Percentiles rank a stretch among this genome's conserved stretches.
These are phyloP conservation scores for Stegastes partitus DNA, from an alignment of 2,113 vertebrate species.

Conservation along the genomic window DNA sequence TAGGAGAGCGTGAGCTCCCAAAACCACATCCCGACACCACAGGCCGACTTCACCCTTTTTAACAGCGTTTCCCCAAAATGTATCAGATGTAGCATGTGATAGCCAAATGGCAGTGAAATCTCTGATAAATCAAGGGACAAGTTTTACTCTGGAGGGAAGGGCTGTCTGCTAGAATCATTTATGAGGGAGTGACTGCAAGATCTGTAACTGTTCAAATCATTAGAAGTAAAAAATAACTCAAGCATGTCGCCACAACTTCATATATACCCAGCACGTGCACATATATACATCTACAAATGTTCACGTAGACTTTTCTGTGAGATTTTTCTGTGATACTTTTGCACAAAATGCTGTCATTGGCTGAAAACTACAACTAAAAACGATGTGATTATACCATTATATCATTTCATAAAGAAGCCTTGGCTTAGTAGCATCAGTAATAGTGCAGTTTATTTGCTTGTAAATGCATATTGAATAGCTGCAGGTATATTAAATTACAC, in stretches of 20 bases:
- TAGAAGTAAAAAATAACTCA: slow-evolving; percentile 58
- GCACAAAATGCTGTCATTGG: too few species aligned
- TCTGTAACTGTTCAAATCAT: slow-evolving; percentile 58
- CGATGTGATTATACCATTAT: too few species aligned
- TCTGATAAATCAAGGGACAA: slow-evolving; percentile 65
- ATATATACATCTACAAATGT: neutral
- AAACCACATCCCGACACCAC: slow-evolving; percentile 75
- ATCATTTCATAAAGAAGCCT: too few species aligned
- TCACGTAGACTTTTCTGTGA: neutral
- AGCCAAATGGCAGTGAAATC: slow-evolving; percentile 59
- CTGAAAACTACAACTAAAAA: too few species aligned
- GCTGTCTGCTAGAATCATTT: slow-evolving; percentile 71
- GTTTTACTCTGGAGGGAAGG: slow-evolving; percentile 45
- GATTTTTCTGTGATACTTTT: too few species aligned
- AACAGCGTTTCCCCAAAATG: slow-evolving; percentile 73
- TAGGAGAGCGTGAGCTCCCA: slow-evolving; percentile 69
- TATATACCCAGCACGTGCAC: neutral
- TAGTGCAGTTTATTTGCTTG: too few species aligned
- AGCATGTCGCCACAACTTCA: slow-evolving; percentile 44
- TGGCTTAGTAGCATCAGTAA: too few species aligned
- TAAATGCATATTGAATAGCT: neutral
- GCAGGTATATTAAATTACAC: neutral
- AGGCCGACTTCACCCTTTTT: slow-evolving; percentile 77
- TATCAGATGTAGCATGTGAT: slow-evolving; percentile 62
- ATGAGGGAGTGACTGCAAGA: slow-evolving; percentile 56